Conservation (phyloP, 2,888 invertebrate genomes). For the Caenorhabditis sp. region DNA sequence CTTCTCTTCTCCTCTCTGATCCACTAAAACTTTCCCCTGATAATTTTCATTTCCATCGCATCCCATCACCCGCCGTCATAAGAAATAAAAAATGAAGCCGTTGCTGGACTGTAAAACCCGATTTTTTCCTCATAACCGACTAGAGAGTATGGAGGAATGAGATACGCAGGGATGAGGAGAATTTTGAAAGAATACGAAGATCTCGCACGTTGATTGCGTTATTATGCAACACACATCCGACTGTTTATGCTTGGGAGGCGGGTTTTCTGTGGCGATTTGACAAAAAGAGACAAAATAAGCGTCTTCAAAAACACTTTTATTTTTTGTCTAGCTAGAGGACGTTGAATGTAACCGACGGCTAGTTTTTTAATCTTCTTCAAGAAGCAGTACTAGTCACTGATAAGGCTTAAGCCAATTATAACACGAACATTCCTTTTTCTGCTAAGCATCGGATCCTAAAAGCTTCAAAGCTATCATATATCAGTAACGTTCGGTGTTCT, state of each 20-base stretch:
- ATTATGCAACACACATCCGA: conserved; percentile 28
- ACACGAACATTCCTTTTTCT: too few relatives aligned
- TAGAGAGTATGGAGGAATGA: background rate
- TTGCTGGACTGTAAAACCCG: background rate
- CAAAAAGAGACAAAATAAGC: too few relatives aligned
- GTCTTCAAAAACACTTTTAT: background rate
- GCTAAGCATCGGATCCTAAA: too few relatives aligned
- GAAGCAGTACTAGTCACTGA: too few relatives aligned
- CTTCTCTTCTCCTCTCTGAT: too few relatives aligned
- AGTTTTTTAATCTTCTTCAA: too few relatives aligned
- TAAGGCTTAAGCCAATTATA: too few relatives aligned
- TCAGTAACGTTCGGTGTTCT: background rate
- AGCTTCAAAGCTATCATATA: background rate
- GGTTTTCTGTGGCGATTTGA: background rate
- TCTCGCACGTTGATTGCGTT: conserved; percentile 54
- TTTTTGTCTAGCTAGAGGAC: too few relatives aligned
- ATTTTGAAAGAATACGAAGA: conserved; percentile 20
- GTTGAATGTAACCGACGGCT: too few relatives aligned
- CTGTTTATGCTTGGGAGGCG: conserved; percentile 1
- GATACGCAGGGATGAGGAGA: background rate
- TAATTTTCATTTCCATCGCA: too few relatives aligned
- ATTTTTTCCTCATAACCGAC: background rate
- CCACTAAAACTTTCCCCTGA: too few relatives aligned
- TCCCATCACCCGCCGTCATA: too few relatives aligned
- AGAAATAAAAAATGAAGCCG: background rate